phyloP scores from a whole-genome alignment of 2,113 vertebrate genomes.

The Willisornis vidua region DNA sequence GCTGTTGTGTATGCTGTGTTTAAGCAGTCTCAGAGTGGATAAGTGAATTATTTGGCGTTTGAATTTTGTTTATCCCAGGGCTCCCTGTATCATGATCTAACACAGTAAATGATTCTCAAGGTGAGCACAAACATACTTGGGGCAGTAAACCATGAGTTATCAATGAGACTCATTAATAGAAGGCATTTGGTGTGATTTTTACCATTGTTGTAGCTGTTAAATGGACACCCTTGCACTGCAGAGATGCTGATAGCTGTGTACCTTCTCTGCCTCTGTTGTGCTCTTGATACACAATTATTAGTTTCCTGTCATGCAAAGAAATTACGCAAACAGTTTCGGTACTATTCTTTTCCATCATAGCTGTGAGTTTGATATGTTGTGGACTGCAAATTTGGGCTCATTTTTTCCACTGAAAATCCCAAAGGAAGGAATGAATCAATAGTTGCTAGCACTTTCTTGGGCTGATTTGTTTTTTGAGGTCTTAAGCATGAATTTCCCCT shows the following conservation, averaged over 20 bases:
- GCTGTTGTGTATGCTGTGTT: neutral
- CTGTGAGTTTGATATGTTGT: neutral
- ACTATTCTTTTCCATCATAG: neutral
- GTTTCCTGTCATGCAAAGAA: neutral
- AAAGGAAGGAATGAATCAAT: neutral
- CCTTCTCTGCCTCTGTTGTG: neutral
- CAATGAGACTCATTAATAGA: neutral
- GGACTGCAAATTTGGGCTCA: neutral
- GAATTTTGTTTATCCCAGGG: neutral
- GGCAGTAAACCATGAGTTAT: neutral
- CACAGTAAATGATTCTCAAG: neutral
- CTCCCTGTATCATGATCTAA: neutral
- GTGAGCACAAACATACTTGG: neutral
- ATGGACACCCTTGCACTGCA: neutral
- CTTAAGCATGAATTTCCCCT: neutral
- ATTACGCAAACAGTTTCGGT: neutral
- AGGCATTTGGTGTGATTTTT: neutral
- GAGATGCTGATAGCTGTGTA: neutral
- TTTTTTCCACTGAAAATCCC: neutral
- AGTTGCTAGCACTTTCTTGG: neutral
- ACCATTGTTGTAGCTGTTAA: neutral
- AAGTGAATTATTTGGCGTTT: neutral
- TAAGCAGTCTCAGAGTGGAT: neutral
- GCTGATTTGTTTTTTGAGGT: neutral
- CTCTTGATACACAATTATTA: neutral